Percentiles rank a stretch among this genome's conserved stretches.
These are phyloP conservation scores for Ctenochaetus hawaiiensis DNA, from an alignment of 2,797 vertebrate genomes.

Conservation along the genomic window DNA sequence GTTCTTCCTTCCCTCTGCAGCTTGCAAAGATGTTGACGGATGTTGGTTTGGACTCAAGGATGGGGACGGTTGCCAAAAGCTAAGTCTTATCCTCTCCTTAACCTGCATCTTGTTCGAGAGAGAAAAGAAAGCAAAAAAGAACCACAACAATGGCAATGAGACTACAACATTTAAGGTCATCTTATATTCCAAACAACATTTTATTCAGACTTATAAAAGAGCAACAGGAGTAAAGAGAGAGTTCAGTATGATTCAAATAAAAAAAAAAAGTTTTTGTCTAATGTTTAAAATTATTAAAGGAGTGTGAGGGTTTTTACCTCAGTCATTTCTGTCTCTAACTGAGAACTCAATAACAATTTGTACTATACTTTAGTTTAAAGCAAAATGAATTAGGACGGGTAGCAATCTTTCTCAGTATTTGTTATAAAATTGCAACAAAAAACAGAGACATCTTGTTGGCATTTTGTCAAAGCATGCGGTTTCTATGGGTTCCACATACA, in stretches of 20 bases:
- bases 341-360: neutral
- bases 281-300: neutral
- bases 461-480: neutral
- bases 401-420: neutral
- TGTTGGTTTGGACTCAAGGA: slow-evolving; percentile 53
- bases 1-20: slow-evolving; percentile 75
- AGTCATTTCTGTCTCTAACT: neutral
- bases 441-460: neutral
- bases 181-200: slow-evolving; percentile 13
- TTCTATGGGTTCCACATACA: neutral
- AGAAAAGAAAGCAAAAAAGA: neutral
- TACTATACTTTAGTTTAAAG: neutral
- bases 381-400: neutral
- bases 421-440: neutral
- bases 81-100: slow-evolving; percentile 49
- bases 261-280: neutral
- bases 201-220: neutral
- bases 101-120: slow-evolving; percentile 29
- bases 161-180: slow-evolving; percentile 5
- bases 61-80: slow-evolving; percentile 40
- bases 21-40: slow-evolving; percentile 78
- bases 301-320: neutral
- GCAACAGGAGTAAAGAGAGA: neutral
- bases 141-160: neutral
- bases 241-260: neutral